Evolutionary conservation across 2,113 vertebrate species (phyloP), one percentile per base, ranked within the genome.

Genomic region (Mungos mungo): DNA sequence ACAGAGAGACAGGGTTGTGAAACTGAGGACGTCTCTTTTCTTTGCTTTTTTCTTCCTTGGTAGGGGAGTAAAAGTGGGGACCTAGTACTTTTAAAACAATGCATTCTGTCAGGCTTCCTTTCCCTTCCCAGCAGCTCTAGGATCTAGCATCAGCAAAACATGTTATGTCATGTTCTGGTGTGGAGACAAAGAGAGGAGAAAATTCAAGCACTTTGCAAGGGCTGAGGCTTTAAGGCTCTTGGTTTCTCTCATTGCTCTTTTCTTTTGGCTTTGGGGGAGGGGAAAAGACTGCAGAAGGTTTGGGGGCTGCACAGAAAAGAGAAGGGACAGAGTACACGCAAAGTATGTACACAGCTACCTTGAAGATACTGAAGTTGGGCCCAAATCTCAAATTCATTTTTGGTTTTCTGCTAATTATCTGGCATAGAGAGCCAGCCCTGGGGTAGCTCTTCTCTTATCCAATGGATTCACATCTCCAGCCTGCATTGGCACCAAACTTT

Each of bases 121-220:
- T 96, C 85, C 81, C 93, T 97, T 97, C 87, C 91, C 96, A 88
- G 38, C 89, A 77, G 97, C 97, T 96, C 92, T 94, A 96, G 68
- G 95, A 97, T 85, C 69, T 69, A 80, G 50, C 93, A 74, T 96
- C 85, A 81, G 93, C 88, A 90, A 92, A 98, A 91, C 98, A 94
- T 98, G 98, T 95, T 66, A 85, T 79, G 93, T 98, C 98, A 96
- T 47, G 98, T 97, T 35, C 90, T 38, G 66, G 74, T 95, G 97
- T 81, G 69, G n/a, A 95, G 68, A 97, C 96, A 98, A 94, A 98
- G 91, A 95, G 63, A 63, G 60, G 80, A 97, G 76, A 86, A 38
- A 77, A 97, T 95, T 97, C 96, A 90, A 96, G 68, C 87, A 52
- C 57, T 94, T 71, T 84, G 72, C 82, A 45, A 18, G 16, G 90